Conservation (phyloP, 2,113 vertebrate species). For the Thermophis baileyi region DNA sequence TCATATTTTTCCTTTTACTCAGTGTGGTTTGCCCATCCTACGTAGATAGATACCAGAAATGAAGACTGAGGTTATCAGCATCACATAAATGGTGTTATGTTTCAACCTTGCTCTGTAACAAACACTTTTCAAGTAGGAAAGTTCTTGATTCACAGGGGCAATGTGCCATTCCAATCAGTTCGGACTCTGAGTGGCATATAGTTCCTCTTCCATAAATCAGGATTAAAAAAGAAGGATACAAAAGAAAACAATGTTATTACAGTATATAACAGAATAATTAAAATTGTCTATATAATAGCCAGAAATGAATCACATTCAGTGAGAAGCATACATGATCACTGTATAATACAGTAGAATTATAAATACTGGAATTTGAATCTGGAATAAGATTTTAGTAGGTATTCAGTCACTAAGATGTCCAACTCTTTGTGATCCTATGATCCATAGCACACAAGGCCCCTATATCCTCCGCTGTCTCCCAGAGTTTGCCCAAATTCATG, state of each 20-base stretch:
- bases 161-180: neutral
- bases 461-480: neutral
- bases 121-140: neutral
- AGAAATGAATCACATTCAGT: neutral
- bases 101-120: neutral
- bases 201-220: neutral
- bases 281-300: neutral
- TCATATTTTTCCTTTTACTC: slow-evolving; percentile 29
- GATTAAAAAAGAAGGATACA: neutral
- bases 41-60: neutral
- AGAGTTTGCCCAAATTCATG: neutral
- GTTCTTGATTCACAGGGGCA: neutral
- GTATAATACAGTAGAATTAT: neutral
- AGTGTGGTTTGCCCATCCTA: neutral
- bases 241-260: neutral
- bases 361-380: neutral
- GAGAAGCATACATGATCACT: neutral
- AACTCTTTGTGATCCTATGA: neutral
- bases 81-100: neutral
- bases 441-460: neutral
- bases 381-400: neutral
- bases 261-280: neutral
- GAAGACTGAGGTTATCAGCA: neutral
- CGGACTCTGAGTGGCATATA: neutral
- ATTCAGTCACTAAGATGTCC: neutral